Conservation (phyloP, 2,113 vertebrate species). For the Megalops atlanticus region DNA sequence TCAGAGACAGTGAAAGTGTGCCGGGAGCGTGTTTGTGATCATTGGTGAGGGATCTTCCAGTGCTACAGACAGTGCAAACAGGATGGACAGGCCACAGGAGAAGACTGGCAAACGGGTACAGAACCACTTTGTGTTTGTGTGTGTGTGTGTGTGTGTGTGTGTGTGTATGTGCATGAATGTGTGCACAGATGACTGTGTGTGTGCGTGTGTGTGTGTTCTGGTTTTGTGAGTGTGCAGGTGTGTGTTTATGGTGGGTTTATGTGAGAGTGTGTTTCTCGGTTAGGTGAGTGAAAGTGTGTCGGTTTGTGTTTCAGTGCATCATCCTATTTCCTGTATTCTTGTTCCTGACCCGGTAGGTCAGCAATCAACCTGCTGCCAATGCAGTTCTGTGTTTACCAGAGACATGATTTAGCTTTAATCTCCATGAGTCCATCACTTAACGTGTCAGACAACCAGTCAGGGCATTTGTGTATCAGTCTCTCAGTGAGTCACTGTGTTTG, state of each 20-base stretch:
- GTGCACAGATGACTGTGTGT: neutral
- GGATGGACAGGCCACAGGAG: conserved; percentile 59
- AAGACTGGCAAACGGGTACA: conserved; percentile 72
- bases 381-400: too few species aligned
- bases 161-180: neutral
- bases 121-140: neutral
- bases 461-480: too few species aligned
- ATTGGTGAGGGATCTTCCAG: conserved; percentile 51
- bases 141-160: neutral
- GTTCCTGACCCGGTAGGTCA: too few species aligned
- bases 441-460: too few species aligned
- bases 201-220: neutral
- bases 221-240: neutral
- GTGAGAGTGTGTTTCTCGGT: too few species aligned
- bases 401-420: too few species aligned
- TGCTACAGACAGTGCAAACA: conserved; percentile 53
- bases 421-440: too few species aligned
- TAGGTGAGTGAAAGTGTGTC: too few species aligned
- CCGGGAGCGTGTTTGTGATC: conserved; percentile 39
- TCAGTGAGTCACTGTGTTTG: neutral
- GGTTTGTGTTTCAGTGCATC: too few species aligned
- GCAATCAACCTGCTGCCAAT: too few species aligned
- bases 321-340: too few species aligned
- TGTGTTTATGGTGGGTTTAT: neutral
- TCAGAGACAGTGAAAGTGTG: conserved; percentile 56